Conservation (phyloP, 1,140 invertebrate genomes). For the Drosophila murphyi region DNA sequence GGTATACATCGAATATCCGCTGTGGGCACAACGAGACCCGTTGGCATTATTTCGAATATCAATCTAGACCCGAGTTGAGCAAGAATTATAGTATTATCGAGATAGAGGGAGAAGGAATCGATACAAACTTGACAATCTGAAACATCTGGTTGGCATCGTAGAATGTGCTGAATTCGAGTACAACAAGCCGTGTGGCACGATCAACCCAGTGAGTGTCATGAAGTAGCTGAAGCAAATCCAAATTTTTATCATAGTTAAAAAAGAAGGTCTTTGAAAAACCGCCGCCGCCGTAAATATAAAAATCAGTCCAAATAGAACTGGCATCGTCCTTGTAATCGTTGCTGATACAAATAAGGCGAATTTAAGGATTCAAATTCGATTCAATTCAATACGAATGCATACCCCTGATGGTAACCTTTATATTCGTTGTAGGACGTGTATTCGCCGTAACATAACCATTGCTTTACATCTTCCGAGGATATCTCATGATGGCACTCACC, state of each 20-base stretch:
- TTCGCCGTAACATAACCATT: not conserved
- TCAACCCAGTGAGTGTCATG: constrained; percentile 6
- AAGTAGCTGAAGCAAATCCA: not conserved
- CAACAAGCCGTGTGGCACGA: constrained; percentile 3
- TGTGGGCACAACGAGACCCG: constrained; percentile 11
- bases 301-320: not conserved
- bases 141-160: not conserved
- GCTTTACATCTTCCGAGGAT: not conserved
- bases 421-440: not conserved
- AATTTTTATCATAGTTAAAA: not conserved
- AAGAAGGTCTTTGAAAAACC: constrained; percentile 1
- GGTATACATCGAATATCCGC: not conserved
- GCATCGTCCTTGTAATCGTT: not conserved
- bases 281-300: not conserved
- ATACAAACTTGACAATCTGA: constrained; percentile 9
- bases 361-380: not conserved
- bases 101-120: not conserved
- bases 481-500: not conserved
- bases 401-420: not conserved
- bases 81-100: not conserved
- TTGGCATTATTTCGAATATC: constrained; percentile 23
- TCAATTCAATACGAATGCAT: not conserved
- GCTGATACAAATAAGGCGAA: not conserved
- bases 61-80: constrained; percentile 5
- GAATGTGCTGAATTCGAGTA: constrained; percentile 14